Evolutionary conservation across 2,888 invertebrate genomes (phyloP).

Genomic region (Carterocephalus palaemon): DNA sequence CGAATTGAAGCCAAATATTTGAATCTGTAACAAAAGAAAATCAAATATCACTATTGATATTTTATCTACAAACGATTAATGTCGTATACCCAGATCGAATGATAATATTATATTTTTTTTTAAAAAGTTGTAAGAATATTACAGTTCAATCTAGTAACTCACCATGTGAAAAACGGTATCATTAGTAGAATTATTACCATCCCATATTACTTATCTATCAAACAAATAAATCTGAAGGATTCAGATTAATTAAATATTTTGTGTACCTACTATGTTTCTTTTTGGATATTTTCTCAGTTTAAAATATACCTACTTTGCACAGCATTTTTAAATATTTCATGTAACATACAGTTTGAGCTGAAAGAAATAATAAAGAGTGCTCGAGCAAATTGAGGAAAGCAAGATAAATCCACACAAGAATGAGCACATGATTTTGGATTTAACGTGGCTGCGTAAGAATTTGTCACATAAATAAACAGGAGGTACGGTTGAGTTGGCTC

Average conservation of each 20-base stretch:
- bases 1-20: slow-evolving; percentile 98
- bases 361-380: slow-evolving; percentile 23
- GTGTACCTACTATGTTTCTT: too few species aligned
- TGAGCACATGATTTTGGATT: slow-evolving; percentile 62
- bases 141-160: too few species aligned
- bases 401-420: slow-evolving; percentile 46
- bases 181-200: too few species aligned
- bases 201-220: too few species aligned
- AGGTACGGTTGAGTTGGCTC: slow-evolving; percentile 65
- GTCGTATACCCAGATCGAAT: not conserved
- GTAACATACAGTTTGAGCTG: slow-evolving; percentile 8
- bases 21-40: slow-evolving; percentile 86
- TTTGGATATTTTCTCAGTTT: too few species aligned
- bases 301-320: too few species aligned
- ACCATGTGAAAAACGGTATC: too few species aligned
- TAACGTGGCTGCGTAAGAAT: slow-evolving; percentile 67
- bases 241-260: too few species aligned
- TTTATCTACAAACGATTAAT: slow-evolving; percentile 14
- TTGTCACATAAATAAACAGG: slow-evolving; percentile 77
- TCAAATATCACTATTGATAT: slow-evolving; percentile 23
- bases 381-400: slow-evolving; percentile 31
- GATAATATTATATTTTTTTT: too few species aligned
- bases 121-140: too few species aligned
- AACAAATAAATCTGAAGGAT: too few species aligned
- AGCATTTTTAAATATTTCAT: too few species aligned